A percentile compares a stretch with the other conserved stretches of the same genome.
phyloP scores from a whole-genome alignment of 2,797 vertebrate genomes.

The Octomys mimax region DNA sequence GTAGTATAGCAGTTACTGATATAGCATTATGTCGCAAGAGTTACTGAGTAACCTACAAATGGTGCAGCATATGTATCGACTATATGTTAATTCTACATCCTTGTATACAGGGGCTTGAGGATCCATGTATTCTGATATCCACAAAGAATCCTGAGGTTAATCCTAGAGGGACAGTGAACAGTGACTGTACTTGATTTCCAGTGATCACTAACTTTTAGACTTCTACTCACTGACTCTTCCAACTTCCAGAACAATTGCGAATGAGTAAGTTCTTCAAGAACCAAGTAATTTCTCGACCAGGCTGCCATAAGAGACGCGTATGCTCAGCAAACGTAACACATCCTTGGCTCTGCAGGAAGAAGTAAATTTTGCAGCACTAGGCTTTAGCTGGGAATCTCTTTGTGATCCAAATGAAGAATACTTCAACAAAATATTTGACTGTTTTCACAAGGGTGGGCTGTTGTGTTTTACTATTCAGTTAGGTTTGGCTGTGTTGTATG shows the following conservation, averaged over 20 bases:
- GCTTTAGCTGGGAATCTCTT: slow-evolving; percentile 54
- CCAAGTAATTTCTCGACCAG: neutral
- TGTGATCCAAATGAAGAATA: slow-evolving; percentile 7
- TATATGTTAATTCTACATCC: neutral
- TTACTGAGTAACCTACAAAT: neutral
- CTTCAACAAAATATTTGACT: neutral
- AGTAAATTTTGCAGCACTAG: neutral
- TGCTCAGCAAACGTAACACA: slow-evolving; percentile 39
- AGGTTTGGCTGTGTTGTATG: accelerated
- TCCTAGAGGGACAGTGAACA: neutral
- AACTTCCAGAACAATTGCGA: slow-evolving; percentile 38
- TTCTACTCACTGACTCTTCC: neutral
- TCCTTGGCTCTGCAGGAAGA: neutral
- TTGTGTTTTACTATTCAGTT: neutral
- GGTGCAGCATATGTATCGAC: too few species aligned
- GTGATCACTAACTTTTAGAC: slow-evolving; percentile 4
- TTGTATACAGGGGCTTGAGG: neutral
- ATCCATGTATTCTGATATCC: too few species aligned
- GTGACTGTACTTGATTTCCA: neutral
- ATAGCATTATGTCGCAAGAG: neutral
- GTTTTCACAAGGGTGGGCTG: neutral
- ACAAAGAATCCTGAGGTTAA: neutral
- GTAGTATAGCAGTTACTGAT: neutral
- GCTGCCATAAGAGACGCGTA: neutral
- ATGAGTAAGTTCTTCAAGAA: slow-evolving; percentile 13